Conservation (phyloP, 1,140 invertebrate species). For the Mya arenaria region DNA sequence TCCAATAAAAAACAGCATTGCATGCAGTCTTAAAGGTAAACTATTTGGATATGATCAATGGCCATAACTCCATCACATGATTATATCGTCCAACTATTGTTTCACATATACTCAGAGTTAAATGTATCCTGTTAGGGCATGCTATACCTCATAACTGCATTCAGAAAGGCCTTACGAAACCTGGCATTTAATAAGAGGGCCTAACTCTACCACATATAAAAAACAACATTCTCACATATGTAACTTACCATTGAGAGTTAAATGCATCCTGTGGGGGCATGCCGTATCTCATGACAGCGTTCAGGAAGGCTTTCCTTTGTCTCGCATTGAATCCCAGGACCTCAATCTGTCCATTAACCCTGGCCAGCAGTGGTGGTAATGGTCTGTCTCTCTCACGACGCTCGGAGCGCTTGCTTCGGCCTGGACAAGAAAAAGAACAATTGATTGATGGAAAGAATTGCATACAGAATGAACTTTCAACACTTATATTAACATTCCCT, state of each 20-base stretch:
- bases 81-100: too few relatives aligned
- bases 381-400: conserved; percentile 95
- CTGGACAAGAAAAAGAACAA: conserved; percentile 46
- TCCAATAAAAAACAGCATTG: too few relatives aligned
- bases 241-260: conserved; percentile 90
- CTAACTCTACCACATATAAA: too few relatives aligned
- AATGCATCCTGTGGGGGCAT: conserved; percentile 94
- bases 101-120: too few relatives aligned
- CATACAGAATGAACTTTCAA: conserved; percentile 18
- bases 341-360: conserved; percentile 99
- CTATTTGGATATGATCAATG: too few relatives aligned
- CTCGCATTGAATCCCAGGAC: conserved; percentile 99
- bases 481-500: too few relatives aligned
- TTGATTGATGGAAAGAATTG: background rate
- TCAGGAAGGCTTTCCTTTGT: conserved; percentile 99
- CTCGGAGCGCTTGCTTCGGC: conserved; percentile 82
- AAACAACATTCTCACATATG: background rate
- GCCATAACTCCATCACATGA: too few relatives aligned
- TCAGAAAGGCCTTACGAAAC: too few relatives aligned
- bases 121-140: too few relatives aligned
- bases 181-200: too few relatives aligned
- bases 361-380: conserved; percentile 95
- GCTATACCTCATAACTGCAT: too few relatives aligned
- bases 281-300: conserved; percentile 99
- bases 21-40: too few relatives aligned